These are phyloP conservation scores for Salvelinus alpinus DNA, from an alignment of 2,113 vertebrate genomes.

Conservation along the genomic window DNA sequence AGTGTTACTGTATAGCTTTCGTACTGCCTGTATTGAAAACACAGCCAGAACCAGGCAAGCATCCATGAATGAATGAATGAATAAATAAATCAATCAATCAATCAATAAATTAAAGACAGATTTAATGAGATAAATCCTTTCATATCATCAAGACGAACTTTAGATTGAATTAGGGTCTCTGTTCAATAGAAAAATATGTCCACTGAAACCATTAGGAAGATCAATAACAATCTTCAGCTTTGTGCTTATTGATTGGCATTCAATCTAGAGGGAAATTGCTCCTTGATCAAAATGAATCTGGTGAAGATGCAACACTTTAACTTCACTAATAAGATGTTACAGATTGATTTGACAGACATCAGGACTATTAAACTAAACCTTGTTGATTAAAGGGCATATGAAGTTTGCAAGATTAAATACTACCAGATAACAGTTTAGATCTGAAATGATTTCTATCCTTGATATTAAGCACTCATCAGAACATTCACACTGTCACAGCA, in stretches of 20 bases:
- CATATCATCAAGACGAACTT: not conserved
- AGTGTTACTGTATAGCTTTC: not conserved
- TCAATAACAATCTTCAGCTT: constrained; percentile 25
- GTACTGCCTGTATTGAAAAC: not conserved
- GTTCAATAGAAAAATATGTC: not conserved
- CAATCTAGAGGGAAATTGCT: constrained; percentile 17
- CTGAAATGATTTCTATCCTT: not conserved
- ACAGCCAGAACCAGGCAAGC: not conserved
- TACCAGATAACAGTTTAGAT: not conserved
- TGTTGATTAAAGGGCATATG: constrained; percentile 11
- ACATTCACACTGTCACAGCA: not conserved
- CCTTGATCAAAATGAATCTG: constrained; percentile 28
- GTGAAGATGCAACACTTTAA: constrained; percentile 21
- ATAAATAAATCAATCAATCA: not conserved
- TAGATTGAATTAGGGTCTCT: constrained; percentile 8
- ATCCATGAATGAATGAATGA: not conserved
- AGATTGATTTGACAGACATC: constrained; percentile 11
- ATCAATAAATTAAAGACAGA: not conserved
- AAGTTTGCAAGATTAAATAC: constrained; percentile 8
- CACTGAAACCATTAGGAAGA: constrained; percentile 19
- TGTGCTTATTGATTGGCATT: constrained; percentile 22
- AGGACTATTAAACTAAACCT: constrained; percentile 6
- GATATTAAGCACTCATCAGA: constrained; percentile 5
- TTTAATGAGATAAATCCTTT: constrained; percentile 2
- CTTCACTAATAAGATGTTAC: constrained; percentile 17